Percentiles rank a stretch among this genome's conserved stretches.
Conservation (phyloP, 1,140 invertebrate species). For the Penaeus chinensis region DNA sequence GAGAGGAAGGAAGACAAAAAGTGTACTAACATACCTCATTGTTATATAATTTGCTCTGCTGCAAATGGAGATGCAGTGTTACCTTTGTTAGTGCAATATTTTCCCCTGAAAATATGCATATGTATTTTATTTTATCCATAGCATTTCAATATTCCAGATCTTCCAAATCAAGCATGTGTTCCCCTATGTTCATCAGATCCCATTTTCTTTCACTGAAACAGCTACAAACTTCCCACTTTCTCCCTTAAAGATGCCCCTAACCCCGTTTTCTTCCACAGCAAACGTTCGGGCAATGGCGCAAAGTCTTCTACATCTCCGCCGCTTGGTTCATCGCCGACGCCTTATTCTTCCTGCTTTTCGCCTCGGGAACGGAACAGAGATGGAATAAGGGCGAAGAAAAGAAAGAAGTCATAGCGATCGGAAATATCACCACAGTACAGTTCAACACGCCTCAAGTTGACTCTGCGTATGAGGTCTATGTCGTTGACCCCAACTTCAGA, state of each 20-base stretch:
- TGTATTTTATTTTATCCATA: no score
- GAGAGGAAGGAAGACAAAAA: no score
- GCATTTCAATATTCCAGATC: no score
- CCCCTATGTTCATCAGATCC: no score
- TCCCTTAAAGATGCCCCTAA: background rate
- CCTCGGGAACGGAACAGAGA: conserved; percentile 39
- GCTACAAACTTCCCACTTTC: background rate
- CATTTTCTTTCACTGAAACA: no score
- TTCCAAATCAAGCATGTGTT: no score
- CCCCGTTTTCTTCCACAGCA: conserved; percentile 54
- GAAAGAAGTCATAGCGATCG: background rate
- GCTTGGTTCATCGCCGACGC: conserved; percentile 33
- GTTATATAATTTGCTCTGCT: no score
- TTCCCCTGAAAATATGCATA: no score
- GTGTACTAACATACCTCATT: no score
- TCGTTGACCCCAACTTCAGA: background rate
- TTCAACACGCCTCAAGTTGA: no score
- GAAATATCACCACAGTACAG: background rate
- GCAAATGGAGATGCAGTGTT: no score
- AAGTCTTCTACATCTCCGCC: conserved; percentile 64
- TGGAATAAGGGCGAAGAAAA: conserved; percentile 29
- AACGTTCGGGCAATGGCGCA: conserved; percentile 64
- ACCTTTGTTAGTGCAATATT: no score
- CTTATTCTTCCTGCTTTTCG: conserved; percentile 31
- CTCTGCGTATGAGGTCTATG: background rate